These are phyloP conservation scores for Caretta caretta DNA, from an alignment of 2,113 vertebrate genomes.

Conservation along the genomic window DNA sequence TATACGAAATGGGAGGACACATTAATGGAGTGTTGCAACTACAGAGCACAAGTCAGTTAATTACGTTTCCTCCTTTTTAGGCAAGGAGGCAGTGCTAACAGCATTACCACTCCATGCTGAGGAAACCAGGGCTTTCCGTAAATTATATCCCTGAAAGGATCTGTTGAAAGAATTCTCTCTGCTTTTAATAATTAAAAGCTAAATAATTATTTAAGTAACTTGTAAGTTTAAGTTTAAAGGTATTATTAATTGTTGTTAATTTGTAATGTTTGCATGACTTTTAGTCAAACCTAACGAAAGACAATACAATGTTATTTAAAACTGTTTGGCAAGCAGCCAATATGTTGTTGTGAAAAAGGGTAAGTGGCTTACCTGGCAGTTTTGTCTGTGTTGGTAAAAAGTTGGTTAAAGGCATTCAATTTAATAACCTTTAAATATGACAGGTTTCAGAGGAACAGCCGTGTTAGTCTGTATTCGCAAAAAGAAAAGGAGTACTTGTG, in stretches of 20 bases:
- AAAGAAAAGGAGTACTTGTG: too few species aligned
- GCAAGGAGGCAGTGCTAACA: not conserved
- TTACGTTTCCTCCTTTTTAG: not conserved
- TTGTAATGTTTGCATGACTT: not conserved
- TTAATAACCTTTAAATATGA: not conserved
- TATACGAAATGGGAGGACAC: not conserved
- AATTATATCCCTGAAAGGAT: not conserved
- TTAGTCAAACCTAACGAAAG: not conserved
- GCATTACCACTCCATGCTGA: not conserved
- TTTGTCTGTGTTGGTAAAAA: not conserved
- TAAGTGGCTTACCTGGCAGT: not conserved
- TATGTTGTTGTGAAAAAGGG: not conserved
- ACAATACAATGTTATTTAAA: not conserved
- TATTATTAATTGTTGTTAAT: not conserved
- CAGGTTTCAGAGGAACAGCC: too few species aligned
- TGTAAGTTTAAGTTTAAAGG: not conserved
- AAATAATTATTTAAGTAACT: not conserved
- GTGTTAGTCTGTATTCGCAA: too few species aligned
- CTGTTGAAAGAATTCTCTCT: not conserved
- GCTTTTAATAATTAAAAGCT: not conserved
- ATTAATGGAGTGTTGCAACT: not conserved
- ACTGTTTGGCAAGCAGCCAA: not conserved
- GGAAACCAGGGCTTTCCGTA: not conserved
- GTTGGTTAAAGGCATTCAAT: not conserved
- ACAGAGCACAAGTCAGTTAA: not conserved